Conservation (phyloP, 2,113 vertebrate genomes). For the Micronycteris hirsuta region DNA sequence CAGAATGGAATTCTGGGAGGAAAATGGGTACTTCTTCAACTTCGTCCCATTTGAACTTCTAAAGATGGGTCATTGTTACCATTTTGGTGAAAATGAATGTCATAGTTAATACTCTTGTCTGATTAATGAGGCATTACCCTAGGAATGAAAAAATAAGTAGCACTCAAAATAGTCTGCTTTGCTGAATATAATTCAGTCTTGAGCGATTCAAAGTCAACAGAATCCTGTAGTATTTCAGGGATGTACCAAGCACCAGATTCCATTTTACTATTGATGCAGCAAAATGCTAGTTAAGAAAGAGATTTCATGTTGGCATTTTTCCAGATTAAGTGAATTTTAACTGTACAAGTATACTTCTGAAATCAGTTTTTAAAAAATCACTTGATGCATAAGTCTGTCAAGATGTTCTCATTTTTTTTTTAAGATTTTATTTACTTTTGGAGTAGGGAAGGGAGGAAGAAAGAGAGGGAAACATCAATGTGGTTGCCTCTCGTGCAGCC, state of each 20-base stretch:
- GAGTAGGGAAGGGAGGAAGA: too few relatives aligned
- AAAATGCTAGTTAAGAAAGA: neutral
- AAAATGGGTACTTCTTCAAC: neutral
- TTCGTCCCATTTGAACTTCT: neutral
- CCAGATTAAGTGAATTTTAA: conserved; percentile 5
- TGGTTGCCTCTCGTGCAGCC: too few relatives aligned
- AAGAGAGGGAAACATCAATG: too few relatives aligned
- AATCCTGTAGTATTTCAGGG: neutral
- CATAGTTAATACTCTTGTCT: neutral
- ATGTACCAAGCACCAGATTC: neutral
- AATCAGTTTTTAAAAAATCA: neutral
- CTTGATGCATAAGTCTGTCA: neutral
- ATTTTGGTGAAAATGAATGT: neutral
- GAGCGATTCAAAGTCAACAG: neutral
- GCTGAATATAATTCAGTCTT: neutral
- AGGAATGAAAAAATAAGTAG: conserved; percentile 10
- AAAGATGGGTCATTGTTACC: neutral
- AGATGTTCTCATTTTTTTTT: neutral
- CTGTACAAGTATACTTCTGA: neutral
- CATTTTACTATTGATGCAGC: neutral
- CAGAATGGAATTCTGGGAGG: neutral
- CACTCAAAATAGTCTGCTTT: neutral
- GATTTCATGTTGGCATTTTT: neutral
- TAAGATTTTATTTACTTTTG: too few relatives aligned
- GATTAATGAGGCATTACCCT: neutral